These are phyloP conservation scores for Takifugu flavidus DNA, from an alignment of 2,113 vertebrate genomes.

Conservation along the genomic window DNA sequence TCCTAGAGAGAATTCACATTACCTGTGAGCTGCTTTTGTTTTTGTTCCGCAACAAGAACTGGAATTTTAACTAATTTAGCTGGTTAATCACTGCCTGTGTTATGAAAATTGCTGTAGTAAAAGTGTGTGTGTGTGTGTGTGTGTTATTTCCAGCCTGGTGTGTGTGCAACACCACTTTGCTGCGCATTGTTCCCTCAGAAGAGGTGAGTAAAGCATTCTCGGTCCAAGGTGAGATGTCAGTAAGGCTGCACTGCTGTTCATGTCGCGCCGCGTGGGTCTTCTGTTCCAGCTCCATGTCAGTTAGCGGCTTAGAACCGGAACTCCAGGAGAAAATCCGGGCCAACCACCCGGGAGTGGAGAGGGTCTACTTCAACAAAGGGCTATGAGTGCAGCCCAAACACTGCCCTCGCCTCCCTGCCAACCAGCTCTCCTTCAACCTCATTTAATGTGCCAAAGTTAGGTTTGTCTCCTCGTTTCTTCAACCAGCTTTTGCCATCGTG, in stretches of 20 bases:
- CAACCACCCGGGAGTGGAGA: conserved; percentile 77
- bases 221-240: neutral
- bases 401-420: conserved; percentile 39
- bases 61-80: neutral
- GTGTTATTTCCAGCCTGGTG: conserved; percentile 80
- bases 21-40: neutral
- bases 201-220: conserved; percentile 75
- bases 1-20: neutral
- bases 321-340: conserved; percentile 87
- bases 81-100: neutral
- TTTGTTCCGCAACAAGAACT: neutral
- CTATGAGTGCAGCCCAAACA: conserved; percentile 73
- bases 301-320: conserved; percentile 86
- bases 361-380: conserved; percentile 97
- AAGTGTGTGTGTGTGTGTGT: neutral
- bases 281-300: conserved; percentile 83
- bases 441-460: conserved; percentile 76
- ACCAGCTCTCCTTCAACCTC: conserved; percentile 43
- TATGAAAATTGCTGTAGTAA: neutral
- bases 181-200: conserved; percentile 97
- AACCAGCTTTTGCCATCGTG: conserved; percentile 36
- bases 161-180: conserved; percentile 95
- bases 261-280: neutral
- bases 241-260: too few species aligned
- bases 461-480: conserved; percentile 58